These are phyloP conservation scores for Ceratina australensis DNA, from an alignment of 1,140 invertebrate genomes.

Conservation along the genomic window DNA sequence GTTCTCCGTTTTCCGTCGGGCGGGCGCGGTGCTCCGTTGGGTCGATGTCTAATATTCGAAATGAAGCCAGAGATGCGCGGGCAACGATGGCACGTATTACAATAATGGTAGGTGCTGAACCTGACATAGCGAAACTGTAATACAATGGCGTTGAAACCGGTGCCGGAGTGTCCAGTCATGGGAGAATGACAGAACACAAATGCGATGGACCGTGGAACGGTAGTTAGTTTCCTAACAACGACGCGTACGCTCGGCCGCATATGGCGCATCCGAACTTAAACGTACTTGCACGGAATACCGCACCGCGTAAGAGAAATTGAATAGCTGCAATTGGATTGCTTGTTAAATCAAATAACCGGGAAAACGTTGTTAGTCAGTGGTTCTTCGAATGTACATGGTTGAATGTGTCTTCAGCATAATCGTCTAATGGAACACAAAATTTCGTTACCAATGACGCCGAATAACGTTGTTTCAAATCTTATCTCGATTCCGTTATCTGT, in stretches of 20 bases:
- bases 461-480: not conserved
- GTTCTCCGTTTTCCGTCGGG: not conserved
- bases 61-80: constrained; percentile 18
- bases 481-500: not conserved
- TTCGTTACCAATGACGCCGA: not conserved
- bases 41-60: constrained; percentile 59
- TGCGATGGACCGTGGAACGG: constrained; percentile 31
- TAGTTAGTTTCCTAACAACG: constrained; percentile 46
- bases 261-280: constrained; percentile 44
- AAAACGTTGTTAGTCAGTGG: not conserved
- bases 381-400: not conserved
- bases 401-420: not conserved
- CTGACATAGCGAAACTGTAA: constrained; percentile 37
- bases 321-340: not conserved
- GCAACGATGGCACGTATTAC: constrained; percentile 48
- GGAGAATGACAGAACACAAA: constrained; percentile 34
- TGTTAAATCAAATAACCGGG: constrained; percentile 1
- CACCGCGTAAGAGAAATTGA: constrained; percentile 9
- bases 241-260: constrained; percentile 12
- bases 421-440: not conserved
- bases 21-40: not conserved
- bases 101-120: constrained; percentile 51
- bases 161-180: constrained; percentile 40
- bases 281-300: constrained; percentile 5
- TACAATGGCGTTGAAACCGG: constrained; percentile 44